phyloP scores from a whole-genome alignment of 2,797 vertebrate species.

The Bucorvus abyssinicus region DNA sequence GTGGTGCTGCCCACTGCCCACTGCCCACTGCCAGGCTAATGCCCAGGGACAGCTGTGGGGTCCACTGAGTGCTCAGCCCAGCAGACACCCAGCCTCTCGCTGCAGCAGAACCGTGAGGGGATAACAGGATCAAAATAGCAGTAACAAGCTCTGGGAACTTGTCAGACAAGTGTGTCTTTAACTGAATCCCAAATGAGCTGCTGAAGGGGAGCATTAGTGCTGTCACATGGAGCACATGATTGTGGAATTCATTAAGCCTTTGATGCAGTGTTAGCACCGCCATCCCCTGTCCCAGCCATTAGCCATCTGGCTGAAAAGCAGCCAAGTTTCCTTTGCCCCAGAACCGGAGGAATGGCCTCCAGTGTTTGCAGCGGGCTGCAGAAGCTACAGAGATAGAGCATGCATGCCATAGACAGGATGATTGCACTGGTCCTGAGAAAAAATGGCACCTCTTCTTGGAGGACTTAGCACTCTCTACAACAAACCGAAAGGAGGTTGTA shows the following conservation, averaged over 20 bases:
- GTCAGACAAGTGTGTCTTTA: slow-evolving; percentile 49
- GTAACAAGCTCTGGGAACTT: slow-evolving; percentile 41
- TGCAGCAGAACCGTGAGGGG: not conserved
- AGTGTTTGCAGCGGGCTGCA: not conserved
- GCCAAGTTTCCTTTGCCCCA: not conserved
- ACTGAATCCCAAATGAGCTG: not conserved
- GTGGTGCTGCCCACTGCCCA: not conserved
- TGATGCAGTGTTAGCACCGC: slow-evolving; percentile 9
- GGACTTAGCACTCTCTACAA: too few relatives aligned
- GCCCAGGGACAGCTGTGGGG: not conserved
- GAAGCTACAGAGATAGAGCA: not conserved
- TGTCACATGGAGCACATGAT: slow-evolving; percentile 67
- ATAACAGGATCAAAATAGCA: slow-evolving; percentile 43
- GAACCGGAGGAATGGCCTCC: not conserved
- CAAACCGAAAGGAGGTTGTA: too few relatives aligned
- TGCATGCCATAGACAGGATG: fast-evolving
- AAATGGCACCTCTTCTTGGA: not conserved
- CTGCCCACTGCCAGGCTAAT: not conserved
- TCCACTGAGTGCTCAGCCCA: fast-evolving
- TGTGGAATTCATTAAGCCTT: slow-evolving; percentile 67
- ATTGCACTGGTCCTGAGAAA: not conserved
- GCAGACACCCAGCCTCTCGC: fast-evolving
- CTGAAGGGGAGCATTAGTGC: slow-evolving; percentile 53
- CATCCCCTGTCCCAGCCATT: slow-evolving; percentile 1
- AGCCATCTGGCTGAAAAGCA: slow-evolving; percentile 20